phyloP scores from a whole-genome alignment of 2,113 vertebrate genomes.

The Morone chrysops region DNA sequence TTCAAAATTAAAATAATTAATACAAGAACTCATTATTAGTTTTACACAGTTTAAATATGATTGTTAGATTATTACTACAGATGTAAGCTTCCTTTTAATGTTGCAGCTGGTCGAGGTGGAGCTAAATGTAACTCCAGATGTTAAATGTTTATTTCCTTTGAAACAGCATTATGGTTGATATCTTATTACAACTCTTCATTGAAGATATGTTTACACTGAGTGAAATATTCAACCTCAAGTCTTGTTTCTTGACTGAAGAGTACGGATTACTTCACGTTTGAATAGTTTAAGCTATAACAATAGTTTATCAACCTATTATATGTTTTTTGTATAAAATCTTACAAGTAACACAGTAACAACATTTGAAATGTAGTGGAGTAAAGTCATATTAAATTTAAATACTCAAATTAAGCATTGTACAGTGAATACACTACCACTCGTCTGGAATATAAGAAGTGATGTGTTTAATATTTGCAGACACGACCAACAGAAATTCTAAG shows the following conservation, averaged over 20 bases:
- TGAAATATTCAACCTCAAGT: too few species aligned
- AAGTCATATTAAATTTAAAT: too few species aligned
- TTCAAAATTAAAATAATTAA: background rate
- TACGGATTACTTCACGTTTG: background rate
- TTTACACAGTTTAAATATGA: background rate
- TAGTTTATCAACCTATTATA: background rate
- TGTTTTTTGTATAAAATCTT: background rate
- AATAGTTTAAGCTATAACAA: background rate
- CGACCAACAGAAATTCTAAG: background rate
- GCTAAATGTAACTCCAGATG: background rate
- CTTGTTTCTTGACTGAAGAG: background rate
- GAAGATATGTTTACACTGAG: too few species aligned
- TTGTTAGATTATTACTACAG: background rate
- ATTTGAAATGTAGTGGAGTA: background rate
- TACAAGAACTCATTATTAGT: background rate
- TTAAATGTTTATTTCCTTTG: background rate
- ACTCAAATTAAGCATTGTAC: background rate
- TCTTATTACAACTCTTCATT: background rate
- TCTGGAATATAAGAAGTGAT: background rate
- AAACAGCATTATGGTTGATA: background rate
- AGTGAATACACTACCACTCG: background rate
- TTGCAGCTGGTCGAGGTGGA: background rate
- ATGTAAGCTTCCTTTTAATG: background rate
- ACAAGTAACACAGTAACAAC: background rate
- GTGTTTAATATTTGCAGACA: background rate